phyloP scores from a whole-genome alignment of 2,113 vertebrate genomes.

The Channa maculata region DNA sequence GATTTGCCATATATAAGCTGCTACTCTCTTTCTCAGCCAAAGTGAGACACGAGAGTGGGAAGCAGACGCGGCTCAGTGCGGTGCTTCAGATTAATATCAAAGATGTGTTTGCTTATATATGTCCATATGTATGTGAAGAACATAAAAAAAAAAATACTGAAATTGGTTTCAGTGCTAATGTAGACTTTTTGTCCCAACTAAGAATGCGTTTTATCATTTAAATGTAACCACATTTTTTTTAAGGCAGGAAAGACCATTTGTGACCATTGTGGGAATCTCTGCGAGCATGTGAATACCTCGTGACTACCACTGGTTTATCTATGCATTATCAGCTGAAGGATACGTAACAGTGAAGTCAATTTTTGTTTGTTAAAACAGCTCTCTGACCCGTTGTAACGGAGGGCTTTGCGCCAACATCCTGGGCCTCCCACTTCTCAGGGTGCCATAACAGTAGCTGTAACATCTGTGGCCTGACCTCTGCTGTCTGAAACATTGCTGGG shows the following conservation, averaged over 20 bases:
- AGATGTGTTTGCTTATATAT: conserved; percentile 36
- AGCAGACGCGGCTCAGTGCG: conserved; percentile 15
- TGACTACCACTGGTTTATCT: conserved; percentile 80
- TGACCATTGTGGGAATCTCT: conserved; percentile 41
- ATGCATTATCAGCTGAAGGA: conserved; percentile 79
- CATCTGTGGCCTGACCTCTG: conserved; percentile 55
- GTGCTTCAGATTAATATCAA: conserved; percentile 40
- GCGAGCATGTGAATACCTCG: conserved; percentile 76
- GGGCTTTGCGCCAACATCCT: conserved; percentile 65
- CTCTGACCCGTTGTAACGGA: conserved; percentile 51
- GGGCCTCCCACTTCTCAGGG: conserved; percentile 79
- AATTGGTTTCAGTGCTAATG: conserved; percentile 37
- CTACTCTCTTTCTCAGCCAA: conserved; percentile 45
- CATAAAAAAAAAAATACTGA: conserved; percentile 14
- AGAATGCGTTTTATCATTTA: conserved; percentile 62
- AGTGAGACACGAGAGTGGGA: conserved; percentile 15
- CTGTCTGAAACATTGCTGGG: conserved; percentile 63
- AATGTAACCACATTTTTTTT: conserved; percentile 51
- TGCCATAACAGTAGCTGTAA: conserved; percentile 76
- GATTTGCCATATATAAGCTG: conserved; percentile 18
- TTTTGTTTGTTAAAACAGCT: conserved; percentile 42
- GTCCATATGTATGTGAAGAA: conserved; percentile 50
- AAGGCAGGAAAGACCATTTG: conserved; percentile 29
- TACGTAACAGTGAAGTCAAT: conserved; percentile 43
- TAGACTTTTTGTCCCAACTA: conserved; percentile 45